Base-by-base conservation (phyloP, 2,888 invertebrate genomes). In the Agrochola litura region DNA sequence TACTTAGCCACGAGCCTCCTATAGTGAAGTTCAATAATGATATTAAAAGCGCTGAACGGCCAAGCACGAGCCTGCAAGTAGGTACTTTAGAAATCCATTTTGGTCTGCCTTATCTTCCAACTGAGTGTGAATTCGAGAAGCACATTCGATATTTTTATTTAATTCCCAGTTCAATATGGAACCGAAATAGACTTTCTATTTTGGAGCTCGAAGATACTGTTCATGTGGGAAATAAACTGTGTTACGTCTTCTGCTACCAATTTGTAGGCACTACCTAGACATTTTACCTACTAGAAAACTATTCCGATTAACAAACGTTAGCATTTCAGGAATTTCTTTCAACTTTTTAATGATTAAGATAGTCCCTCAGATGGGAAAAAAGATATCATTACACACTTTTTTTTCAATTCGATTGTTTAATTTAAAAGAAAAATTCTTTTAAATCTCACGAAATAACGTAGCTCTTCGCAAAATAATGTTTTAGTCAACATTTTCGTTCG, bases 11-110 rank as follows among this genome's bases (percentile, higher is more conserved):
- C n/a, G n/a, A n/a, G n/a, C n/a, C n/a, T n/a, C n/a, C n/a, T 30
- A 8, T 19, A 72, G 49, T 25, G 12, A 49, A 52, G 52, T 79
- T 46, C 65, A 79, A 73, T 66, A 73, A 73, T 65, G 16, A 52
- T 54, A 73, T 65, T 64, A 56, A 77, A 54, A 56, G 63, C 49
- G 46, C 37, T 79, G 60, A 64, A 63, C n/a, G 19, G 56, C 8
- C 6, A 60, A 65, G 54, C 25, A 41, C 25, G 19, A 49, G 54
- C 9, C 30, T 30, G 56, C 46, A 56, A 69, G 54, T 41, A 37
- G 14, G 58, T 60, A 46, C 30, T 79, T 64, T 19, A 73, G 22
- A 60, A 68, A 76, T 69, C 76, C 46, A 80, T 76, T 81, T 79
- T 46, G n/a, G 52, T 65, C 10, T 64, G 37, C 22, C 64, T 68